phyloP scores from a whole-genome alignment of 2,888 invertebrate species.

The Philhelius pedissequus region DNA sequence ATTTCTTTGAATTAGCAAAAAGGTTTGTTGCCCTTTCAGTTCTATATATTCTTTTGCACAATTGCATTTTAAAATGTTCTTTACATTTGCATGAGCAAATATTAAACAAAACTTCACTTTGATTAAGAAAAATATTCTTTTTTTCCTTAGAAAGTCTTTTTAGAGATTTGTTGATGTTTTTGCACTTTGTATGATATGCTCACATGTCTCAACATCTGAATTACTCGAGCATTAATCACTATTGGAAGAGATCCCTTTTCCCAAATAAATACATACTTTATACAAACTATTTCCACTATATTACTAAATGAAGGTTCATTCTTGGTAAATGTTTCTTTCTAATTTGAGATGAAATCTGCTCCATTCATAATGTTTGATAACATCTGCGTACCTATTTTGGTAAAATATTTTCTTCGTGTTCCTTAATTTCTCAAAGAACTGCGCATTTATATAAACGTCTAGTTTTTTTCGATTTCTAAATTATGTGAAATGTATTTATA shows the following conservation, averaged over 20 bases:
- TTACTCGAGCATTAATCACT: not conserved
- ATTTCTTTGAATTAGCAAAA: not conserved
- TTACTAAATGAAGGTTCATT: not conserved
- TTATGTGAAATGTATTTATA: not conserved
- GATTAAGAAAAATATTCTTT: not conserved
- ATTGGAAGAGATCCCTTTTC: not conserved
- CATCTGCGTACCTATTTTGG: not conserved
- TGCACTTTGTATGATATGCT: not conserved
- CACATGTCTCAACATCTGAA: not conserved
- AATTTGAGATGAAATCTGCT: not conserved
- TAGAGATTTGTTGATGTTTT: not conserved
- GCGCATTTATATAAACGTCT: not conserved
- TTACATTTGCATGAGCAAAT: not conserved
- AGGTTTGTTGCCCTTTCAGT: not conserved
- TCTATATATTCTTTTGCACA: not conserved
- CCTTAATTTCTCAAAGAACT: not conserved
- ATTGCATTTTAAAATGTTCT: not conserved
- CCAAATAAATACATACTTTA: not conserved
- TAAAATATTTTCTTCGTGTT: not conserved
- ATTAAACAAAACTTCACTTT: not conserved
- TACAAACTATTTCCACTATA: not conserved
- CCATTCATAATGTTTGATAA: constrained; percentile 1
- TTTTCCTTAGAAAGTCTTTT: not conserved
- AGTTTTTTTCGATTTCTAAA: not conserved
- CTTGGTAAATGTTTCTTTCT: not conserved